Base-by-base conservation (phyloP, 30 jellyfish, hydroid and myxozoan species). In the Catostylus mosaicus region DNA sequence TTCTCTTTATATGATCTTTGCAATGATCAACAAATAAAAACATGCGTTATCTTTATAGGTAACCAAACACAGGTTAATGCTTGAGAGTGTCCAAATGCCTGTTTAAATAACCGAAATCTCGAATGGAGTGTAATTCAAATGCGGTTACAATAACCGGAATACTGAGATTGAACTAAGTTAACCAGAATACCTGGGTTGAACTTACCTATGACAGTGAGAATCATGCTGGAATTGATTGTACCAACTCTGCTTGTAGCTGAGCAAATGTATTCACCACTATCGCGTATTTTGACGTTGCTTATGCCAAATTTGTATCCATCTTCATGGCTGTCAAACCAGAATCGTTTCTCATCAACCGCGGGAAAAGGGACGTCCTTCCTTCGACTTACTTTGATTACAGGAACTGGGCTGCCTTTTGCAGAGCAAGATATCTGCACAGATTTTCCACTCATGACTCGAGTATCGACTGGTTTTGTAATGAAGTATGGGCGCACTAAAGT, bases 351-450 rank as follows among this genome's bases (percentile, higher is more conserved):
- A 30, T 64, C 92, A 32, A 88, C 94, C 4, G 99, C 99, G 9
- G 94, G 97, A 38, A 88, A 82, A n/a, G 57, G 73, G 66, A 51
- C 82, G 2, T 87, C 89, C 43, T 78, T 73, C 65, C 64, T 87
- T 54, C 91, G 80, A 77, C 89, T 85, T 45, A 94, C 86, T 43
- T 67, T 73, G 31, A 94, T 73, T 1, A 30, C 63, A 14, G 99
- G 99, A 19, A 83, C 87, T 0, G 99, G 99, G 68, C 90, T 78
- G 30, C 99, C 99, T 32, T 84, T 82, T 23, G 99, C 99, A 5
- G 97, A 87, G 87, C 99, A 94, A 3, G 94, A 89, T 9, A 94
- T 88, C 77, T 83, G 92, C 19, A 94, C 95, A 16, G 96, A 68
- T 36, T 73, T 87, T 0, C 96, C 99, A 62, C 97, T 94, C 56